Conservation (phyloP, 2,888 invertebrate genomes). For the Trachelus stipa region DNA sequence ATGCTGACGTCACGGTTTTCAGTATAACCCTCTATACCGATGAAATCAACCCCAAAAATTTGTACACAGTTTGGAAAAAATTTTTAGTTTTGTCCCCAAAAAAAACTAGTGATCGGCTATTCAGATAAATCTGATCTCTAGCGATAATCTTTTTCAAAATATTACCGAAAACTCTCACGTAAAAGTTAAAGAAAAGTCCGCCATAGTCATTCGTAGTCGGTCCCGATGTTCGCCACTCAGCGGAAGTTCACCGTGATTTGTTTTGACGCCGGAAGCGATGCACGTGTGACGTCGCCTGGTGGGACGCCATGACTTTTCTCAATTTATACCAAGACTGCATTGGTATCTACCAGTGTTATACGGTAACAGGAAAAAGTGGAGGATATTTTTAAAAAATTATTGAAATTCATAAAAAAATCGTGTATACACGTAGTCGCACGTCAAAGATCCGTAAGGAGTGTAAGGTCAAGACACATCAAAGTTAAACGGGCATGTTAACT, state of each 20-base stretch:
- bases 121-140: neutral
- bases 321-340: neutral
- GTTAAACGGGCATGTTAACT: neutral
- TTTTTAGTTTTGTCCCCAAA: neutral
- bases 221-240: conserved; percentile 24
- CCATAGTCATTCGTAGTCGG: neutral
- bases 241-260: conserved; percentile 47
- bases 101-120: neutral
- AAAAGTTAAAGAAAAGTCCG: neutral
- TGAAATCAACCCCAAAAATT: neutral
- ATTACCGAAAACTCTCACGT: conserved; percentile 3
- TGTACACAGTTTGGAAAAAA: neutral
- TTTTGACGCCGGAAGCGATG: conserved; percentile 43
- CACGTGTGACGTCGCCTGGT: conserved; percentile 22
- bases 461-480: neutral
- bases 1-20: neutral
- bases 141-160: neutral
- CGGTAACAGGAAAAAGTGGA: neutral
- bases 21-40: neutral
- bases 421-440: neutral
- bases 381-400: neutral
- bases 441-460: neutral
- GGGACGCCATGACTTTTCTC: too few relatives aligned
- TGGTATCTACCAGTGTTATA: neutral
- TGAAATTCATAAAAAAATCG: neutral